phyloP scores from a whole-genome alignment of 2,888 invertebrate species.

The Allophyes oxyacanthae region DNA sequence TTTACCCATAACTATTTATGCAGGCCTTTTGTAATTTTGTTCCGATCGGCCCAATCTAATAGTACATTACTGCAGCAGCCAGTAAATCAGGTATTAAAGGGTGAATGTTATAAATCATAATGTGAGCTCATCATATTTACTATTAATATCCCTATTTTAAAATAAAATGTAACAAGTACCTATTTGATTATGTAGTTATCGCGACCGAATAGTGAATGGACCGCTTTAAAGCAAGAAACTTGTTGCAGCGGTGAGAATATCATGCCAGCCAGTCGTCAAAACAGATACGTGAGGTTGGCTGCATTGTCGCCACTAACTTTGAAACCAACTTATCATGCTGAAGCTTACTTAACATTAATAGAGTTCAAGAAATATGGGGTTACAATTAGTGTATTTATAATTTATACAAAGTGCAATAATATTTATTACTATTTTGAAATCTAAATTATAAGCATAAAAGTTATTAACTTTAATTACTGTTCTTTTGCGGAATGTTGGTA shows the following conservation, averaged over 20 bases:
- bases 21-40: too few species aligned
- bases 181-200: too few species aligned
- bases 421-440: neutral
- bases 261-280: constrained; percentile 1
- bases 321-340: neutral
- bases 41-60: too few species aligned
- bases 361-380: neutral
- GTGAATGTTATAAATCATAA: too few species aligned
- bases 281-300: constrained; percentile 28
- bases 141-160: too few species aligned
- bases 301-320: constrained; percentile 23
- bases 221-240: too few species aligned
- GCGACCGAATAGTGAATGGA: too few species aligned
- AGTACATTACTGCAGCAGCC: too few species aligned
- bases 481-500: constrained; percentile 50
- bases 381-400: neutral
- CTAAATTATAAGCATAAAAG: neutral
- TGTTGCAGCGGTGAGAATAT: constrained; percentile 29
- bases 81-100: too few species aligned
- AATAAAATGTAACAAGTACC: too few species aligned
- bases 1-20: too few species aligned
- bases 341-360: neutral
- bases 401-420: neutral
- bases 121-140: too few species aligned
- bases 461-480: constrained; percentile 8